A percentile compares a stretch with the other conserved stretches of the same genome.
phyloP scores from a whole-genome alignment of 2,888 invertebrate genomes.

The Ceraclea dissimilis region DNA sequence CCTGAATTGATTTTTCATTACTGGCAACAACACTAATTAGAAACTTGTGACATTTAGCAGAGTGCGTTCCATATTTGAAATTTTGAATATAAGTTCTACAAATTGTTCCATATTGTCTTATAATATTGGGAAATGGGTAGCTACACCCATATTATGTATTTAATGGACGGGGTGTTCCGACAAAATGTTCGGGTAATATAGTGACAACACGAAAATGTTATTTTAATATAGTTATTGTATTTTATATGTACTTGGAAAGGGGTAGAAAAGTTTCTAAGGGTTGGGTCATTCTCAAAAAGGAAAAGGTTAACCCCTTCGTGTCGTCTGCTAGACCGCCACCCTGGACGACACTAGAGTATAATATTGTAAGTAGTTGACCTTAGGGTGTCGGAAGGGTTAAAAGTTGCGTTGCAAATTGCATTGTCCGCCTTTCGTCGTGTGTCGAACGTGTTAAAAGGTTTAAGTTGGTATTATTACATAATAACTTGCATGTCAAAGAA shows the following conservation, averaged over 20 bases:
- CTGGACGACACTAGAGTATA: not conserved
- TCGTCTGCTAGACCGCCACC: not conserved
- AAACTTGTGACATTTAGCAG: too few relatives aligned
- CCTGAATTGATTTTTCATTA: too few relatives aligned
- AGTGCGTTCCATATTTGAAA: too few relatives aligned
- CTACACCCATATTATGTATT: too few relatives aligned
- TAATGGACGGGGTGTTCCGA: not conserved
- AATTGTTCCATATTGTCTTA: too few relatives aligned
- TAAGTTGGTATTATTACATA: not conserved
- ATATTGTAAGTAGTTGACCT: not conserved
- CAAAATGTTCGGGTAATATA: not conserved
- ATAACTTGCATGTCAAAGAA: not conserved
- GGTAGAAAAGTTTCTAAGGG: constrained; percentile 1
- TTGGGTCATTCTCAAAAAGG: constrained; percentile 1
- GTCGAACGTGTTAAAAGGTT: constrained; percentile 11
- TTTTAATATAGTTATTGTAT: constrained; percentile 2
- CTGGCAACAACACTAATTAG: too few relatives aligned
- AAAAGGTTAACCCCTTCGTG: constrained; percentile 1
- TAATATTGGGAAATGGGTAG: too few relatives aligned
- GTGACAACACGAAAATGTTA: not conserved
- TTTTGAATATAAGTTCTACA: too few relatives aligned
- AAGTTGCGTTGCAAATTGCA: not conserved
- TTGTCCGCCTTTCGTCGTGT: constrained; percentile 3
- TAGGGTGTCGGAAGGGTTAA: not conserved
- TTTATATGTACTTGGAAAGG: too few relatives aligned